Conservation (phyloP, 2,888 invertebrate species). For the Drosophila austrosaltans region DNA sequence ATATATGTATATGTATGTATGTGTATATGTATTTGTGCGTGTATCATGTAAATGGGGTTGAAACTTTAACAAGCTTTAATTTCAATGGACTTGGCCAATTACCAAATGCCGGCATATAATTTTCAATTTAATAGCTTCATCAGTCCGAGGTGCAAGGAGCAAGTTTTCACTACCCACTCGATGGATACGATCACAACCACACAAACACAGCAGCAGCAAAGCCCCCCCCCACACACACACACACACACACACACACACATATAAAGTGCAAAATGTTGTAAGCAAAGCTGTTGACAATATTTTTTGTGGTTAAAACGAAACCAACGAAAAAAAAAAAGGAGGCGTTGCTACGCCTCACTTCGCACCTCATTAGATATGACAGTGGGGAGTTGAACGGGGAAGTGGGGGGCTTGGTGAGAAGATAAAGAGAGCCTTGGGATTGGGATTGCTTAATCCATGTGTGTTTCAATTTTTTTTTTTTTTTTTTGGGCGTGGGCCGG, state of each 20-base stretch:
- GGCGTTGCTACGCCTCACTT: conserved; percentile 71
- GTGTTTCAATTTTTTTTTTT: conserved; percentile 31
- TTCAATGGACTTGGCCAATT: conserved; percentile 71
- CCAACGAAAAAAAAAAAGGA: conserved; percentile 22
- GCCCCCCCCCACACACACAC: neutral
- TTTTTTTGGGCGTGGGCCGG: conserved; percentile 42
- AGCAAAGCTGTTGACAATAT: conserved; percentile 74
- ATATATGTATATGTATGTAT: neutral
- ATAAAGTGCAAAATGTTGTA: conserved; percentile 74
- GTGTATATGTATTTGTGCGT: too few relatives aligned
- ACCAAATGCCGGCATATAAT: conserved; percentile 64
- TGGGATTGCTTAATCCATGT: conserved; percentile 9
- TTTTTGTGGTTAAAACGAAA: conserved; percentile 8
- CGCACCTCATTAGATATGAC: conserved; percentile 74
- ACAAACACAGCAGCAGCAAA: conserved; percentile 1
- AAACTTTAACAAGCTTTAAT: conserved; percentile 55
- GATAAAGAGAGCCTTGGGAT: conserved; percentile 2
- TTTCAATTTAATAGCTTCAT: conserved; percentile 77
- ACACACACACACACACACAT: conserved; percentile 3
- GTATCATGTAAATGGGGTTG: neutral
- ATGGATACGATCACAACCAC: neutral
- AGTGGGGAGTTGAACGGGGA: conserved; percentile 9
- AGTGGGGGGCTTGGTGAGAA: neutral
- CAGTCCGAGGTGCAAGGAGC: conserved; percentile 43
- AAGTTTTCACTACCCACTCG: conserved; percentile 52